Conservation (phyloP, 1,140 invertebrate genomes). For the Marisa cornuarietis region DNA sequence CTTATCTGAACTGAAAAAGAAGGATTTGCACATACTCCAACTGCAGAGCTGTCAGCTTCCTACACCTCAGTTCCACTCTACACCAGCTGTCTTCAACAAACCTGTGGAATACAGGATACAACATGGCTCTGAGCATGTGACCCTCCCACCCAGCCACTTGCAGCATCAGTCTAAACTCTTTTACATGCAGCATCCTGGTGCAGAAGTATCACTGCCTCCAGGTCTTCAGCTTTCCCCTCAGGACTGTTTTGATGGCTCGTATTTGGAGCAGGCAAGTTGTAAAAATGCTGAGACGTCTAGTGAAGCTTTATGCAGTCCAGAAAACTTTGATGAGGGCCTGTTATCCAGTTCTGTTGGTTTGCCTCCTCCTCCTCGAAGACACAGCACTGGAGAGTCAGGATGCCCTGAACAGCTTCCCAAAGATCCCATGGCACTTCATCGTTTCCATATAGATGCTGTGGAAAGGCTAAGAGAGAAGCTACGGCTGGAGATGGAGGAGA, state of each 20-base stretch:
- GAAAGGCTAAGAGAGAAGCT: conserved; percentile 48
- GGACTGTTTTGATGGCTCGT: too few species aligned
- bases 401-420: not conserved
- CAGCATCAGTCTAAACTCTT: conserved; percentile 2
- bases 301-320: too few species aligned
- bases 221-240: too few species aligned
- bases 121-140: not conserved
- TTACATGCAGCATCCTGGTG: not conserved
- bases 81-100: not conserved
- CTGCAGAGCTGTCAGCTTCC: conserved; percentile 15
- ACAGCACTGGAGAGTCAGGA: not conserved
- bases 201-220: too few species aligned
- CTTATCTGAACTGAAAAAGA: conserved; percentile 47
- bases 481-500: conserved; percentile 30
- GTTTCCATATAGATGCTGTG: conserved; percentile 46
- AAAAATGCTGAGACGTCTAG: too few species aligned
- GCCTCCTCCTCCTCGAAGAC: not conserved
- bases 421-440: conserved; percentile 34
- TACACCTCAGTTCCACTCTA: not conserved
- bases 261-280: too few species aligned
- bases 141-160: not conserved
- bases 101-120: too few species aligned
- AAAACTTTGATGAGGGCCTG: too few species aligned
- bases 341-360: too few species aligned
- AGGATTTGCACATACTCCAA: conserved; percentile 24